Conservation (phyloP, 35 echinoderm and acorn worm genomes). For the Holothuria glaberrima region DNA sequence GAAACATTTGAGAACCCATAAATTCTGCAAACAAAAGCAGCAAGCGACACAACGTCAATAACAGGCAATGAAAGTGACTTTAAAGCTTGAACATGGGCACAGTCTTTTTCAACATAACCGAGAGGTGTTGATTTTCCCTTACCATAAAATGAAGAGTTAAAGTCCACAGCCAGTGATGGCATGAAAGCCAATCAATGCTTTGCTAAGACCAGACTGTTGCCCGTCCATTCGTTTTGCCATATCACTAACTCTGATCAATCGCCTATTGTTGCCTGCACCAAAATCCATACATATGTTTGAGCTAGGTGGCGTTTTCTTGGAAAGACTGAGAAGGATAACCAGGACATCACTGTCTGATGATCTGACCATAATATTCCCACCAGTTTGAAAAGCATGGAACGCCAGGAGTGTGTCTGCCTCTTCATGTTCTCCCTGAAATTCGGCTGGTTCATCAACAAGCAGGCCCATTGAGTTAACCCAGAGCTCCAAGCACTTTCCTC, state of each 20-base stretch:
- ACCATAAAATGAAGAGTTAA: slow-evolving; percentile 64
- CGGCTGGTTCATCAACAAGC: slow-evolving; percentile 38
- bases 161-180: slow-evolving; percentile 58
- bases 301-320: slow-evolving; percentile 45
- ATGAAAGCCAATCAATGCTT: slow-evolving; percentile 62
- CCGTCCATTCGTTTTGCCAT: slow-evolving; percentile 45
- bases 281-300: slow-evolving; percentile 63
- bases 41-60: slow-evolving; percentile 43
- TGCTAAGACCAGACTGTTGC: slow-evolving; percentile 47
- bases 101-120: slow-evolving; percentile 13
- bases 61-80: slow-evolving; percentile 8
- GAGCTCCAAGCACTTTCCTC: slow-evolving; percentile 47
- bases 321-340: slow-evolving; percentile 33
- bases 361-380: slow-evolving; percentile 51
- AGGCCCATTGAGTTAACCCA: neutral
- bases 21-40: slow-evolving; percentile 51
- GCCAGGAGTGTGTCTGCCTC: slow-evolving; percentile 67
- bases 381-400: slow-evolving; percentile 49
- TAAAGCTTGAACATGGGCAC: slow-evolving; percentile 35
- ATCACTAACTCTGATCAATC: slow-evolving; percentile 61
- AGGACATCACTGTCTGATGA: slow-evolving; percentile 59
- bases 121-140: slow-evolving; percentile 61
- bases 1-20: slow-evolving; percentile 44
- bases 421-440: slow-evolving; percentile 50
- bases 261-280: slow-evolving; percentile 50